Conservation (phyloP, 1,140 invertebrate genomes). For the Sesamia nonagrioides region DNA sequence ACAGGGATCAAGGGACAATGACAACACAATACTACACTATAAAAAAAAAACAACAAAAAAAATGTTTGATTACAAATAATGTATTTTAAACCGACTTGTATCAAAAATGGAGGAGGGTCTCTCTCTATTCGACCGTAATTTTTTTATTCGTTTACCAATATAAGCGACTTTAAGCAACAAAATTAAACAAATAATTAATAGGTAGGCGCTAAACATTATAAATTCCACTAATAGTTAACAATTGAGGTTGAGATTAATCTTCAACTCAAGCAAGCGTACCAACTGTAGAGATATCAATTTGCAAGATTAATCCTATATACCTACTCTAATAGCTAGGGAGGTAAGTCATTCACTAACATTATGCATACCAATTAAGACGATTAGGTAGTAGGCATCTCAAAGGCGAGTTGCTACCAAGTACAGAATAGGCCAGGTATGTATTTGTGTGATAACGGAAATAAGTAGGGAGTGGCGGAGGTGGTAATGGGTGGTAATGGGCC, state of each 20-base stretch:
- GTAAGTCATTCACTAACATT: slow-evolving; percentile 11
- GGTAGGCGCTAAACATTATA: neutral
- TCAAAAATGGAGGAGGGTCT: too few species aligned
- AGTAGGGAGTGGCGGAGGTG: neutral
- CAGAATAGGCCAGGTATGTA: neutral
- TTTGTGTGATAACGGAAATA: neutral
- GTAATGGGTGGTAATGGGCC: too few species aligned
- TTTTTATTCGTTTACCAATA: too few species aligned
- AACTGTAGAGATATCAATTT: slow-evolving; percentile 15
- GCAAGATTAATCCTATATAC: slow-evolving; percentile 19
- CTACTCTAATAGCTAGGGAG: neutral
- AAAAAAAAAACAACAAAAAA: too few species aligned
- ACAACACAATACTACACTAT: too few species aligned
- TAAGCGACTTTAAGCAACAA: too few species aligned
- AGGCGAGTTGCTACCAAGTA: neutral
- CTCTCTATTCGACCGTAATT: too few species aligned
- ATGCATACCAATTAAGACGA: slow-evolving; percentile 22
- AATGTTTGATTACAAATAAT: too few species aligned
- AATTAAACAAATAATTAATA: too few species aligned
- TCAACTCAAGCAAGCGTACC: slow-evolving; percentile 4
- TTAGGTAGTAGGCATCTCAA: slow-evolving; percentile 19
- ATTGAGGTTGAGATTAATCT: neutral
- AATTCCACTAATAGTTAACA: neutral
- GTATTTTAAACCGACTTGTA: too few species aligned
- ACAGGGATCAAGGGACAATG: too few species aligned